Evolutionary conservation across 2,888 invertebrate genomes (phyloP), one percentile per base, ranked within the genome.

Genomic region (Tetheella fluctuosa): DNA sequence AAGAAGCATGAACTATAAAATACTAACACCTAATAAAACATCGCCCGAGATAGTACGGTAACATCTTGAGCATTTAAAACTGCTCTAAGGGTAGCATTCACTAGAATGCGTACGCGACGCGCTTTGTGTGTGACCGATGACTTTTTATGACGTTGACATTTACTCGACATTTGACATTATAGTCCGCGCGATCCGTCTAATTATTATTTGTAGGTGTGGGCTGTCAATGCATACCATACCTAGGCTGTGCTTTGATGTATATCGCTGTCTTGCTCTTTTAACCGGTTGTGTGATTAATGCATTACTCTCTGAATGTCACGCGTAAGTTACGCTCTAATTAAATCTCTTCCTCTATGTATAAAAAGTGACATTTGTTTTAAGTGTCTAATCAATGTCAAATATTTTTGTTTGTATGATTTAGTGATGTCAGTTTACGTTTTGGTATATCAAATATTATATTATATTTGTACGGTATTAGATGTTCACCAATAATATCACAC

Each of bases 121-220:
- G 34, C 30, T 8, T 30, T 30, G 7, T 2, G 13, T 70, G 69
- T 71, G 73, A 70, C 72, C 74, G 76, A 69, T 76, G 76, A 74
- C 79, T 77, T 80, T 79, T 80, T 79, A 68, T 64, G 64, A 68
- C 74, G 63, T 75, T 90, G 92, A 87, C 91, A 91, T 92, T 92
- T 92, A 84, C 75, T 71, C 75, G 89, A 86, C 91, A 88, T 89
- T 91, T 92, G 92, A 92, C 92, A 92, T 92, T 92, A 85, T 83
- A 77, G 34, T 13, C 71, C 67, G 77, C 79, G 81, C 79, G 76
- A 84, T 82, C 80, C 78, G 81, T 88, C 88, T 90, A 90, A 90
- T 91, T 88, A 90, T 88, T 88, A 85, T 83, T 77, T 75, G 86
- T 87, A 85, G 90, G 91, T 86, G 91, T 88, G 83, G 83, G 81